A percentile compares a stretch with the other conserved stretches of the same genome.
Evolutionary conservation across 2,888 invertebrate genomes (phyloP).

Genomic region (Boloria euphrosyne): DNA sequence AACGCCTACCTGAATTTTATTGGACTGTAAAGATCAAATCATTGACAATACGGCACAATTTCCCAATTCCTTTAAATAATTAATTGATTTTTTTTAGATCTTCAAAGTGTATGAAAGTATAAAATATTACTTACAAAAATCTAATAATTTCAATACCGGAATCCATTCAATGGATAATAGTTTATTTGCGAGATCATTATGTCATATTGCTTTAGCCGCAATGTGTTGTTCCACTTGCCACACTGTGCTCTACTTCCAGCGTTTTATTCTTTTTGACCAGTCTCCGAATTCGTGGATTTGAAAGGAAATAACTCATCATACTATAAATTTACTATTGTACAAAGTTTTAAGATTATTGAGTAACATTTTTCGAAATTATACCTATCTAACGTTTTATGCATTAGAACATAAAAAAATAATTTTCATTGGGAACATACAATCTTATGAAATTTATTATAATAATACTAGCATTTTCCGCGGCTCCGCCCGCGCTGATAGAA

Average conservation of each 20-base stretch:
- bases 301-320: constrained; percentile 37
- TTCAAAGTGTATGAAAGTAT: no score
- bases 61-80: no score
- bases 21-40: no score
- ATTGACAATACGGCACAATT: no score
- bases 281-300: constrained; percentile 40
- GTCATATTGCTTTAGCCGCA: constrained; percentile 45
- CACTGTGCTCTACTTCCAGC: constrained; percentile 41
- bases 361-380: background rate
- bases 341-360: constrained; percentile 1
- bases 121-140: background rate
- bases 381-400: no score
- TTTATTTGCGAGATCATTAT: constrained; percentile 37
- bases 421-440: no score
- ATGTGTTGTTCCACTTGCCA: constrained; percentile 41
- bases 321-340: background rate
- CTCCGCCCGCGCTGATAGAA: no score
- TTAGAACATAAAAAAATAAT: no score
- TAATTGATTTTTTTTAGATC: no score
- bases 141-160: background rate
- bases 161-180: background rate
- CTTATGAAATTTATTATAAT: no score
- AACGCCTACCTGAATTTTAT: no score
- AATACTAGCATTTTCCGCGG: no score
- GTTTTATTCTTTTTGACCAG: constrained; percentile 43